Conservation (phyloP, 1,140 invertebrate species). For the Belonocnema kinseyi region DNA sequence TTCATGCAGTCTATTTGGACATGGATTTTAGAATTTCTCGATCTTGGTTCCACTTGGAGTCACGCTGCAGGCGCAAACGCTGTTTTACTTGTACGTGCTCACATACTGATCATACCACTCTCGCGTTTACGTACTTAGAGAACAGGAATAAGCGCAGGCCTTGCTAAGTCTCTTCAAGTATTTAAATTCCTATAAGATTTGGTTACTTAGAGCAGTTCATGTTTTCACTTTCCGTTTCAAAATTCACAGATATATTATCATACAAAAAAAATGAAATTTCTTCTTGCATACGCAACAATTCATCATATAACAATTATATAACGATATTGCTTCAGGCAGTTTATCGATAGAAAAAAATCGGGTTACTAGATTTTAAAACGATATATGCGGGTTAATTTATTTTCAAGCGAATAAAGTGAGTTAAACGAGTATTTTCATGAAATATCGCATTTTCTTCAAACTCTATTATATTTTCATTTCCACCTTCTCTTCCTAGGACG, state of each 20-base stretch:
- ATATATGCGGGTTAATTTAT: too few relatives aligned
- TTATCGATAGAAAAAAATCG: too few relatives aligned
- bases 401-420: too few relatives aligned
- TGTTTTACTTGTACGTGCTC: slow-evolving; percentile 24
- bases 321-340: too few relatives aligned
- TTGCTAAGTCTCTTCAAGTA: slow-evolving; percentile 30
- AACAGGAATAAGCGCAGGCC: slow-evolving; percentile 20
- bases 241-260: neutral
- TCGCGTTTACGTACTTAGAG: slow-evolving; percentile 26
- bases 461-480: too few relatives aligned
- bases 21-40: slow-evolving; percentile 19
- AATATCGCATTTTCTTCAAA: too few relatives aligned
- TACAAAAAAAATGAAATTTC: neutral
- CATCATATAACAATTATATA: too few relatives aligned
- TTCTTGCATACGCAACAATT: neutral
- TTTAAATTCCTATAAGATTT: slow-evolving; percentile 29
- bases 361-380: too few relatives aligned
- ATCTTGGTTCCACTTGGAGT: slow-evolving; percentile 19
- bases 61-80: slow-evolving; percentile 16
- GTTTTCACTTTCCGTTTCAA: slow-evolving; percentile 12
- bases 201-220: slow-evolving; percentile 24
- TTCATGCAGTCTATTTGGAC: neutral
- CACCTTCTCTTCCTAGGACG: too few relatives aligned
- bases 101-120: slow-evolving; percentile 31
- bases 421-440: too few relatives aligned